These are phyloP conservation scores for Sycophila texana DNA, from an alignment of 2,888 invertebrate species.

Conservation along the genomic window DNA sequence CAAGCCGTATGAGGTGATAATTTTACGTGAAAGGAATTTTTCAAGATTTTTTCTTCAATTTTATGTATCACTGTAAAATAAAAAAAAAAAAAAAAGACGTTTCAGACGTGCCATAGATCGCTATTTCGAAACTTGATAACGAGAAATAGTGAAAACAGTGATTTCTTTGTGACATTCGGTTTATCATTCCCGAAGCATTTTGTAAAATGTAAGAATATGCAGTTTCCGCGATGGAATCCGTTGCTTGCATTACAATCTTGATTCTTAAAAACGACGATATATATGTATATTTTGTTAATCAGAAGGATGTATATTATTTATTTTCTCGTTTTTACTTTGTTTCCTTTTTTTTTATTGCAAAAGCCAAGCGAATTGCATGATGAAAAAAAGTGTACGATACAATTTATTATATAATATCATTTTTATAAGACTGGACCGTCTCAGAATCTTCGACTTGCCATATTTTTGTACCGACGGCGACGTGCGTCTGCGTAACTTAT, in stretches of 20 bases:
- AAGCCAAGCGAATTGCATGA: background rate
- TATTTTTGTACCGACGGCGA: conserved; percentile 62
- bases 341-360: background rate
- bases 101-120: too few relatives aligned
- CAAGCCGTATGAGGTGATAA: too few relatives aligned
- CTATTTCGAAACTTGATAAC: too few relatives aligned
- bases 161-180: background rate
- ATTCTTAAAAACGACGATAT: background rate
- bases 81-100: too few relatives aligned
- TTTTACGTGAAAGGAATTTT: too few relatives aligned
- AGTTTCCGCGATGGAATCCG: too few relatives aligned
- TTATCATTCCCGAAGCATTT: too few relatives aligned
- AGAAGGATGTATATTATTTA: too few relatives aligned
- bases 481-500: conserved; percentile 11
- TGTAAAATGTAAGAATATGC: too few relatives aligned
- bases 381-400: conserved; percentile 23
- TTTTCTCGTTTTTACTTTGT: background rate
- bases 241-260: background rate
- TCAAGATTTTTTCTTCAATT: too few relatives aligned
- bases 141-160: too few relatives aligned
- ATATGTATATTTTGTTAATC: background rate
- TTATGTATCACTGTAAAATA: too few relatives aligned
- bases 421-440: conserved; percentile 48
- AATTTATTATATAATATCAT: conserved; percentile 9
- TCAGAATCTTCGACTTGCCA: conserved; percentile 51